A percentile compares a stretch with the other conserved stretches of the same genome.
phyloP scores from a whole-genome alignment of 1,140 invertebrate species.

The Ganaspis sp. region DNA sequence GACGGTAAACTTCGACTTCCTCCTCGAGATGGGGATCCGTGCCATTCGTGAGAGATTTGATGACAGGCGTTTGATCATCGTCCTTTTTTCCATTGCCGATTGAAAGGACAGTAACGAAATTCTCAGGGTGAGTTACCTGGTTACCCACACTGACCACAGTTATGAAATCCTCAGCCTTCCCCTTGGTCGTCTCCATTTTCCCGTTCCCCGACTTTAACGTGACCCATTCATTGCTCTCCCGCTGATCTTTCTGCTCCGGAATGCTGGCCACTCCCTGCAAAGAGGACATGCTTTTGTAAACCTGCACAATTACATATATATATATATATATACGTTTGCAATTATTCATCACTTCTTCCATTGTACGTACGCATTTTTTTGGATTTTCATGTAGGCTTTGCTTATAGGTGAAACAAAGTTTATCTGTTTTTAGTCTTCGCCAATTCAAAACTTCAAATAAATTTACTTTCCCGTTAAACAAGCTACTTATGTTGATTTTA shows the following conservation, averaged over 20 bases:
- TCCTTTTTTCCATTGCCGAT: conserved; percentile 68
- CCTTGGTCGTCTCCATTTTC: conserved; percentile 59
- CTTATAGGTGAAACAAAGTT: too few relatives aligned
- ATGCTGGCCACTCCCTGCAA: conserved; percentile 63
- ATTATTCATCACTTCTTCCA: too few relatives aligned
- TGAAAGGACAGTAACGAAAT: conserved; percentile 76
- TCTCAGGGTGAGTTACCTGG: conserved; percentile 60
- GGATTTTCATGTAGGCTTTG: too few relatives aligned
- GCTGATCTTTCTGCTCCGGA: conserved; percentile 55
- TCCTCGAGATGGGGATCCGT: conserved; percentile 75
- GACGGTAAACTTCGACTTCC: conserved; percentile 87
- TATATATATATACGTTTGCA: too few relatives aligned
- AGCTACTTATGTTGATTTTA: too few relatives aligned
- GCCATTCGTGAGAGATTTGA: conserved; percentile 62
- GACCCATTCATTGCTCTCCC: conserved; percentile 48
- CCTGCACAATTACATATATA: too few relatives aligned
- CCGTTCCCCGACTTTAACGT: conserved; percentile 38
- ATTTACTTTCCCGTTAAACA: too few relatives aligned
- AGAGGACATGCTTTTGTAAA: conserved; percentile 38
- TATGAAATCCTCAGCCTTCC: conserved; percentile 77
- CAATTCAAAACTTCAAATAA: too few relatives aligned
- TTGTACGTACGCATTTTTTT: too few relatives aligned
- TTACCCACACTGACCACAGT: conserved; percentile 83
- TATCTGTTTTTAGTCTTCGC: too few relatives aligned
- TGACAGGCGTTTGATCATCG: conserved; percentile 34